Conservation (phyloP, 1,140 invertebrate species). For the Adelges cooleyi region DNA sequence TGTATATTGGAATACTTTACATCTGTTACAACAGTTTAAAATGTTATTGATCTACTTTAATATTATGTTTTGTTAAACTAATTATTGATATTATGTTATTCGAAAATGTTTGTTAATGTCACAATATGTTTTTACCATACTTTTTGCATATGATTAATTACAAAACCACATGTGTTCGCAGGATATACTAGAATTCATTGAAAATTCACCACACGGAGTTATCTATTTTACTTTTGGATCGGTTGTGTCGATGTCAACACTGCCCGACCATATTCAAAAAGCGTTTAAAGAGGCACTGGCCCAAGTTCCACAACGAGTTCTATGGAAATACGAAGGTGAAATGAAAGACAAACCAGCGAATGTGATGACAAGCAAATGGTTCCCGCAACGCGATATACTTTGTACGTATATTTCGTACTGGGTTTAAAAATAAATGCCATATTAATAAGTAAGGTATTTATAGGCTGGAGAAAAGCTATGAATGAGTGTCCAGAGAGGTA, state of each 20-base stretch:
- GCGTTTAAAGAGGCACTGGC: constrained; percentile 40
- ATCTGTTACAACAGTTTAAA: too few relatives aligned
- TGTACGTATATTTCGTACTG: constrained; percentile 32
- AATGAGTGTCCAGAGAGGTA: too few relatives aligned
- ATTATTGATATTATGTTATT: too few relatives aligned
- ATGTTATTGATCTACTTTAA: too few relatives aligned
- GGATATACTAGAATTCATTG: constrained; percentile 48
- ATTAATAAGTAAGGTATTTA: too few relatives aligned
- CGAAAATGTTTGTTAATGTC: too few relatives aligned
- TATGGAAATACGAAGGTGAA: constrained; percentile 48
- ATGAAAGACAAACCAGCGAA: constrained; percentile 41
- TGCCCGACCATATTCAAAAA: constrained; percentile 37
- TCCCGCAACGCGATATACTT: constrained; percentile 38
- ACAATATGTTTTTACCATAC: too few relatives aligned
- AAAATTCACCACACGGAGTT: constrained; percentile 45
- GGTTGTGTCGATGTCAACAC: constrained; percentile 38
- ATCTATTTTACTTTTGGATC: constrained; percentile 52
- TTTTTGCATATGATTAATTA: too few relatives aligned
- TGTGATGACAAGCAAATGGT: constrained; percentile 39
- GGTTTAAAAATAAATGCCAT: too few relatives aligned
- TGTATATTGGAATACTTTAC: too few relatives aligned
- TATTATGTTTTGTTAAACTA: too few relatives aligned
- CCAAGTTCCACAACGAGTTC: constrained; percentile 42
- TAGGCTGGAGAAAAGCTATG: too few relatives aligned
- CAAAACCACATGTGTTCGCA: constrained; percentile 35